Evolutionary conservation across 2,113 vertebrate genomes (phyloP), one percentile per base, ranked within the genome.

Genomic region (Thamnaconus septentrionalis): DNA sequence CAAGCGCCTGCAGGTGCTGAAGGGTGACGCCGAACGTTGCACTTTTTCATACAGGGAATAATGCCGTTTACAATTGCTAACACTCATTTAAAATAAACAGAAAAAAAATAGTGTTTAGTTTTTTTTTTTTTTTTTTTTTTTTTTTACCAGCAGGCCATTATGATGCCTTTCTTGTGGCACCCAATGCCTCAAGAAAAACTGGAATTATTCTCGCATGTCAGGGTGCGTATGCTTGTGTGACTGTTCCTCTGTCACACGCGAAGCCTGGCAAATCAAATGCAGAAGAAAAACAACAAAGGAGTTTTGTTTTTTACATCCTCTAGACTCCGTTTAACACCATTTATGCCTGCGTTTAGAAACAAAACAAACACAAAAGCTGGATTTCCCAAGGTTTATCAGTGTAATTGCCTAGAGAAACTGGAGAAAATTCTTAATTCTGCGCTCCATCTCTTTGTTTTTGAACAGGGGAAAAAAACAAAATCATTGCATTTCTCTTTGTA

Each of bases 361-460:
- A 31, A 31, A 31, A 31, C 64, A 77, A 79, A 79, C 50, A 58
- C 71, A 60, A 60, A 71, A 73, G 59, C 1, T 6, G 53, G 75
- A 71, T 80, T 83, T 71, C 72, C 64, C 5, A 4, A 74, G 69
- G 69, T 76, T 80, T 85, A 77, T 86, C 78, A 78, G 69, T 78
- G 81, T 86, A 78, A 86, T 86, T 83, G 82, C 61, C 55, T 54
- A 59, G 73, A 82, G 74, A 86, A 82, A 83, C 75, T 74, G 42
- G 72, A 61, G 48, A 48, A 61, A 75, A 82, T 81, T 79, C 73
- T 78, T 75, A 58, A 75, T 61, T 71, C 61, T 49, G 76, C 71
- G 63, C 76, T 73, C 69, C 40, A 7, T 66, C 3, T 65, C 73
- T 78, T 82, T 85, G 77, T 84, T 80, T 84, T 81, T 80, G 69